Evolutionary conservation across 2,797 vertebrate genomes (phyloP).

Genomic region (Macropus fuliginosus): DNA sequence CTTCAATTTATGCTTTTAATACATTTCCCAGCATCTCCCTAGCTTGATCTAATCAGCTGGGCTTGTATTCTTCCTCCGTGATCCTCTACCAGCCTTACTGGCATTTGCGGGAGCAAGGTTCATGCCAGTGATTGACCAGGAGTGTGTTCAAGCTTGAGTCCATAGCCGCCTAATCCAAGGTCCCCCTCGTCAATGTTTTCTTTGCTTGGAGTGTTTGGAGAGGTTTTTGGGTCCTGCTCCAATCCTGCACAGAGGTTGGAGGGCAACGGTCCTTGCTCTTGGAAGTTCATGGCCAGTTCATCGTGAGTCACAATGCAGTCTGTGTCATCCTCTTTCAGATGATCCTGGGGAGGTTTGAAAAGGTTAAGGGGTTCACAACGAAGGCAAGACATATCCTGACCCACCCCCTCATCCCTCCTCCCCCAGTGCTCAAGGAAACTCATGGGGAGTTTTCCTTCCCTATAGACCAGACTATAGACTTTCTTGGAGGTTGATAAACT

Average conservation of each 20-base stretch:
- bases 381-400: constrained; percentile 4
- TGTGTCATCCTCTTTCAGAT: constrained; percentile 81
- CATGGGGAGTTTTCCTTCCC: neutral
- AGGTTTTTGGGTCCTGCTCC: constrained; percentile 46
- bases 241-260: constrained; percentile 8
- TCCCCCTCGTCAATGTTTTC: constrained; percentile 90
- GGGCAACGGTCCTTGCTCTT: constrained; percentile 46
- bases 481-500: neutral
- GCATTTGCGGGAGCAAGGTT: constrained; percentile 14
- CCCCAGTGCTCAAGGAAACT: neutral
- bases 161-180: constrained; percentile 86
- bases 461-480: neutral
- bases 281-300: constrained; percentile 80
- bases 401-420: neutral
- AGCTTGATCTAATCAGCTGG: neutral
- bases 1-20: constrained; percentile 58
- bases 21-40: constrained; percentile 37
- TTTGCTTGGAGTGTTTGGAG: constrained; percentile 70
- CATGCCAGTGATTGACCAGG: constrained; percentile 45
- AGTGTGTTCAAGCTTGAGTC: constrained; percentile 78
- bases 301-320: constrained; percentile 84
- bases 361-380: constrained; percentile 38
- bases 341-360: constrained; percentile 82
- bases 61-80: constrained; percentile 40
- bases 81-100: neutral